Evolutionary conservation across 2,113 vertebrate genomes (phyloP), one percentile per base, ranked within the genome.

Genomic region (Channa maculata): DNA sequence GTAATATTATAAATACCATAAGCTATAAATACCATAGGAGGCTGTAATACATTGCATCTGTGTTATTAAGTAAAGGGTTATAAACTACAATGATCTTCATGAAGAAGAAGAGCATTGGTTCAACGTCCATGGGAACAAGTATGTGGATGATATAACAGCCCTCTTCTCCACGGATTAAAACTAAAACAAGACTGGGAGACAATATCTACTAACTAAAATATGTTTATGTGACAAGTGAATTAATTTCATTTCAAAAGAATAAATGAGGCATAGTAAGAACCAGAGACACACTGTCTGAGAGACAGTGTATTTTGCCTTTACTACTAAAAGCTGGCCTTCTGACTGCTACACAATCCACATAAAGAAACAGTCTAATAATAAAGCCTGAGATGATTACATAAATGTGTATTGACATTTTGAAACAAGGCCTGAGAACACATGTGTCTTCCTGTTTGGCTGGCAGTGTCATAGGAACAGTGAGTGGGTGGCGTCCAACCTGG

Each of bases 401-500:
- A 83, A 48, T 51, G 34, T 71, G 65, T 63, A 65, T 75, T 76
- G 77, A 67, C 65, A 78, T 71, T 85, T 72, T 77, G 55, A 78
- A 61, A 75, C 3, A 1, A 6, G 64, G 39, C 9, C 72, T 68
- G 66, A 72, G 71, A 71, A 43, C 65, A 24, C 48, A 24, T 68
- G 48, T 65, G 75, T 86, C 79, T 90, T 92, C 88, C 86, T 91
- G 88, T 92, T 89, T 91, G 82, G 82, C 79, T 38, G 8, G 72
- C 43, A 55, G 53, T 81, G 69, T 85, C 75, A 80, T 88, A 86
- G 88, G 54, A 90, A 90, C 71, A 80, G 77, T 71, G 85, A 74
- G 87, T 81, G 83, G 77, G 75, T 36, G 71, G 71, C 1, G 46
- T 88, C 91, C 68, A 74, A 99, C 98, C 94, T 99, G 98, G 92